Base-by-base conservation (phyloP, 64 coral and sea anemone species). In the Montipora capricornis region DNA sequence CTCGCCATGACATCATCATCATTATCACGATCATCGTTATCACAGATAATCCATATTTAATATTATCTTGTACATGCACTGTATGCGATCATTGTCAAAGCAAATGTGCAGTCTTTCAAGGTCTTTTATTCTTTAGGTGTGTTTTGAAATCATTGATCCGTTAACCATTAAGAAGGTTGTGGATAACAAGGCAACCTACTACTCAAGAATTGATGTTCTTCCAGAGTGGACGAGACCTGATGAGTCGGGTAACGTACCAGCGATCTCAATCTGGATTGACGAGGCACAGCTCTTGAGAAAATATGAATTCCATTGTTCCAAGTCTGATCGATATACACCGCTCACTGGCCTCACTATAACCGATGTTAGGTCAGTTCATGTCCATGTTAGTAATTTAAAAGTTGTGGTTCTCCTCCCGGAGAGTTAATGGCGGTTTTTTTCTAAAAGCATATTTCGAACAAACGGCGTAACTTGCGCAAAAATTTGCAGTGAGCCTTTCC, bases 161-260 rank as follows among this genome's bases (percentile, higher is more conserved):
- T 6, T 97, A 0, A 90, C 90, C 49, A 94, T 97, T 17, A 78
- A 87, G 20, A 97, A 70, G 50, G 77, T 97, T 46, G 96, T 97
- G 9, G 81, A 81, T 37, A 94, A 97, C 79, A 94, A 92, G 68
- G 96, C 96, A 8, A 97, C 83, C 2, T 97, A 97, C 82, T 97
- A 97, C 67, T 53, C 91, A 14, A 92, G 74, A 44, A 97, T 84
- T 26, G 64, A 50, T 1, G 74, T 89, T 4, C 84, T 97, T n/a
- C 96, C 96, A 19, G 68, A 76, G 50, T 95, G 84, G 93, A 47
- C 80, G 0, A 91, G 76, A 47, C 89, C 96, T 14, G 89, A 89
- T 13, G 80, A 87, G 47, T 87, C 74, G 15, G 84, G 86, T 8
- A 58, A 82, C 48, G 96, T 97, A 8, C 81, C 89, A 12, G 96